Conservation (phyloP, 2,797 vertebrate species). For the Cynodonichthys magdalenae region DNA sequence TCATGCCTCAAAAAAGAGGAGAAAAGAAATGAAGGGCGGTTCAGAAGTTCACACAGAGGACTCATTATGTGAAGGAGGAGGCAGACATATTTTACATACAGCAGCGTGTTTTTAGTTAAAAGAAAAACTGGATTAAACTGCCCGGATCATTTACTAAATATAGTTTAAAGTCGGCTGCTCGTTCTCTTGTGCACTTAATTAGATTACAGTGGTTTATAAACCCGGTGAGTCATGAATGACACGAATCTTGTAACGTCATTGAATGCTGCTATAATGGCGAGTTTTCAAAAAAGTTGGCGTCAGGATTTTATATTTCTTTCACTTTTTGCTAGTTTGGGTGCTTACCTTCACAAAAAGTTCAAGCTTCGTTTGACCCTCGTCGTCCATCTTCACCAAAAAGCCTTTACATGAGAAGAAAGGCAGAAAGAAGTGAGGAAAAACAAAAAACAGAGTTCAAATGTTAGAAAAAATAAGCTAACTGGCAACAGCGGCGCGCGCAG, state of each 20-base stretch:
- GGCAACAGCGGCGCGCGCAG: slow-evolving; percentile 11
- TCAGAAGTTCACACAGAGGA: slow-evolving; percentile 55
- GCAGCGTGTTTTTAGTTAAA: slow-evolving; percentile 19
- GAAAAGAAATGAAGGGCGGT: slow-evolving; percentile 25
- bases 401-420: not conserved
- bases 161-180: slow-evolving; percentile 49
- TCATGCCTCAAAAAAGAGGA: slow-evolving; percentile 30
- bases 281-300: too few relatives aligned
- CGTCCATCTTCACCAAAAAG: slow-evolving; percentile 72
- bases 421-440: not conserved
- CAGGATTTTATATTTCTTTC: too few relatives aligned
- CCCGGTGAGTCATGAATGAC: slow-evolving; percentile 36
- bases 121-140: slow-evolving; percentile 52
- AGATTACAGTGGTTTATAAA: slow-evolving; percentile 59
- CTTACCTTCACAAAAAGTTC: slow-evolving; percentile 87
- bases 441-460: not conserved
- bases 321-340: slow-evolving; percentile 1
- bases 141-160: slow-evolving; percentile 56
- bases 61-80: slow-evolving; percentile 45
- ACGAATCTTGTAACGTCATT: not conserved
- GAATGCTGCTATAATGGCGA: too few relatives aligned
- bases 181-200: slow-evolving; percentile 54
- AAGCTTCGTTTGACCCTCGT: slow-evolving; percentile 67
- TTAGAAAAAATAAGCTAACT: not conserved
- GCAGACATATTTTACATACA: slow-evolving; percentile 23